Conservation (phyloP, 2,888 invertebrate species). For the Bellardia bayeri region DNA sequence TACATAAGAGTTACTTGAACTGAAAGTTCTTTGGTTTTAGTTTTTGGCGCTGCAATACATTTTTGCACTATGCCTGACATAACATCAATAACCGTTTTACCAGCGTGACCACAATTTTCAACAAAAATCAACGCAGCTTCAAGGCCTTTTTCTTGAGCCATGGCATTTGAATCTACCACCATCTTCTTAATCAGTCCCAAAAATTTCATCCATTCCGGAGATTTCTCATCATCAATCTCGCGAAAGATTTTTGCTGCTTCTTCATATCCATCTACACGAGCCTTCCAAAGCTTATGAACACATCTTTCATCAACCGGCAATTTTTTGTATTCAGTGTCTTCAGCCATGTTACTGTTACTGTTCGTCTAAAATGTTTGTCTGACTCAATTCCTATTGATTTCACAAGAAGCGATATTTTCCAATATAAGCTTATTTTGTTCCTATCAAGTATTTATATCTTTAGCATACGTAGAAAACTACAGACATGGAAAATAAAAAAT, state of each 20-base stretch:
- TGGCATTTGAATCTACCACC: slow-evolving; percentile 96
- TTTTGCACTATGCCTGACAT: slow-evolving; percentile 94
- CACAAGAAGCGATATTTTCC: not conserved
- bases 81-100: slow-evolving; percentile 95
- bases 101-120: slow-evolving; percentile 94
- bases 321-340: slow-evolving; percentile 94
- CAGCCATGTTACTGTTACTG: slow-evolving; percentile 86
- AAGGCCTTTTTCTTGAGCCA: slow-evolving; percentile 97
- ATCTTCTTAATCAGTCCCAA: slow-evolving; percentile 96
- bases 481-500: slow-evolving; percentile 15
- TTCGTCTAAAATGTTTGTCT: not conserved
- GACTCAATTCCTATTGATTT: not conserved
- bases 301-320: slow-evolving; percentile 95
- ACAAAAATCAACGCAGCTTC: slow-evolving; percentile 96
- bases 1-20: slow-evolving; percentile 96
- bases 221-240: slow-evolving; percentile 95
- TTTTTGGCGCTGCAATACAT: slow-evolving; percentile 95
- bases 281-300: slow-evolving; percentile 98
- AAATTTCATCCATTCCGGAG: slow-evolving; percentile 96
- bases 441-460: slow-evolving; percentile 8
- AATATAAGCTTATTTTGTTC: not conserved
- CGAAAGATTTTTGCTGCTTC: slow-evolving; percentile 95
- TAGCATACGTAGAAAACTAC: slow-evolving; percentile 2
- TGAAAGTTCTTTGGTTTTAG: slow-evolving; percentile 95
- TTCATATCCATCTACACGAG: slow-evolving; percentile 96